Evolutionary conservation across 2,797 vertebrate species (phyloP), one percentile per base, ranked within the genome.

Genomic region (Tarsius wallacei): DNA sequence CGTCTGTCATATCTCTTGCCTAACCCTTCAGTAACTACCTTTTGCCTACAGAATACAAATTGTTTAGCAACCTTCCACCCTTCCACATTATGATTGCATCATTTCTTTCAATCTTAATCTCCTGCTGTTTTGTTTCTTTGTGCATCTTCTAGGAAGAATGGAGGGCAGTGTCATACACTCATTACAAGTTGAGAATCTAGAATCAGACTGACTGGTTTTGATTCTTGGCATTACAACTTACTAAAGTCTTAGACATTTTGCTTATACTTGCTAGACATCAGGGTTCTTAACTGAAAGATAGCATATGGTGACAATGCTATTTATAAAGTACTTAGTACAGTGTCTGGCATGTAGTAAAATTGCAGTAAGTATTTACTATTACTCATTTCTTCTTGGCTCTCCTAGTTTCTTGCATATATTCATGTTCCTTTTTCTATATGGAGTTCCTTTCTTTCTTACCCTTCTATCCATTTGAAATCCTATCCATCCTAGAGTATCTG

Each of bases 201-300:
- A 78, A 57, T 88, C 51, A 88, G 14, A 68, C n/a, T 61, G 51
- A 16, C 42, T 68, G 59, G 19, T 47, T 91, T 89, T 85, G 78
- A 84, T 53, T 66, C 19, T 73, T 88, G 63, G 51, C 53, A 16
- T 78, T 80, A 73, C 3, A 47, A 22, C 33, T 57, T 84, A 66
- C 21, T 77, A 82, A 83, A 26, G n/a, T n/a, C 5, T 73, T 89
- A 42, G 51, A 14, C n/a, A 76, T 87, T 96, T 95, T 74, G 84
- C 42, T 95, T 94, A 82, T 83, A 81, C 55, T 73, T 22, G 22
- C 49, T 47, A 59, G 59, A 47, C 5, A 6, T 73, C 66, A 53
- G 31, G 15, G 22, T 64, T 78, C 51, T 90, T 26, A 88, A 12
- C 21, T 71, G n/a, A 80, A 92, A 77, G 53, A 63, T 66, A 74